Evolutionary conservation across 2,888 invertebrate species (phyloP), one percentile per base, ranked within the genome.

Genomic region (Alviniconcha strummeri): DNA sequence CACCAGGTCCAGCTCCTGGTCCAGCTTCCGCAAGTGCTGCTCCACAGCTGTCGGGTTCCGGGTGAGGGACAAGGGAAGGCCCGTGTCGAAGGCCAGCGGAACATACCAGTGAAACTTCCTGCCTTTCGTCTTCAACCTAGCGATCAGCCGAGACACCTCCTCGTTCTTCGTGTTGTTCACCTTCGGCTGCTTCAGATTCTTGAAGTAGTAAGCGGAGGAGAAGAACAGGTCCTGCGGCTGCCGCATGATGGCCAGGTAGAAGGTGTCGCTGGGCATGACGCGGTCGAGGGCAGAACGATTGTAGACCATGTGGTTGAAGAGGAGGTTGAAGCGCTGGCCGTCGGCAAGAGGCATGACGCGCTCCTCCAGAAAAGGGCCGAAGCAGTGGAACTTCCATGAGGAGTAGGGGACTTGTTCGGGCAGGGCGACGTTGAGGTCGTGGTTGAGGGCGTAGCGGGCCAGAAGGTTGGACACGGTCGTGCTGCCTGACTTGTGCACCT

Each of bases 401-500:
- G n/a, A n/a, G n/a, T n/a, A n/a, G n/a, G n/a, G n/a, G n/a, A n/a
- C n/a, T n/a, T n/a, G n/a, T n/a, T n/a, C 84, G 19, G 90, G 90
- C 54, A 90, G 84, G 36, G 87, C 89, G 76, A 91, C 87, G 67
- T 84, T 89, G 13, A 91, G 82, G 8, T 85, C 79, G 54, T 87
- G 83, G 6, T 64, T 52, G 15, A 86, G 78, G 55, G 88, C 90
- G 84, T 86, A 90, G 13, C 90, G 83, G 55, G 88, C 88, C 9
- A 91, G 84, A 54, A 91, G 88, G 71, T 89, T 91, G 13, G 88
- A 84, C 8, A 91, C 76, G 2, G 91, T 89, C 13, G 88, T 87
- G 74, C 90, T 88, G 19, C 89, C 91, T 9, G 90, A 87, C 84
- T 90, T 90, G 86, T 91, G 91, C 7, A 89, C 88, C 85, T 91